Base-by-base conservation (phyloP, 2,113 vertebrate genomes). In the Okapia johnstoni region DNA sequence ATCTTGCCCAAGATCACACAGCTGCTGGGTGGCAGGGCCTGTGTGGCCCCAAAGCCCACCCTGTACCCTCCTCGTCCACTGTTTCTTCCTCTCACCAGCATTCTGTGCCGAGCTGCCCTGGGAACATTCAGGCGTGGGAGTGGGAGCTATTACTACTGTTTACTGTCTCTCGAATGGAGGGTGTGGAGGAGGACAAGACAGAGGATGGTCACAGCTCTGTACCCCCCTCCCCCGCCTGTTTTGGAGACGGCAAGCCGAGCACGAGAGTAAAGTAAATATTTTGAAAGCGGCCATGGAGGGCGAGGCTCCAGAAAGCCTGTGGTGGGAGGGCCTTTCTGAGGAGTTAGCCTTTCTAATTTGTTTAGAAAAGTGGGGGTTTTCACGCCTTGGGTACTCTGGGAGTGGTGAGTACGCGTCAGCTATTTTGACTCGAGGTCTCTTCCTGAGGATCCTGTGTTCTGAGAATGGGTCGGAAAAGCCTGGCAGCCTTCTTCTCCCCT, bases 91-190 rank as follows among this genome's bases (percentile, higher is more conserved):
- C 52, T 61, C 54, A 11, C 30, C 76, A 70, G 63, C 33, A 43
- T 43, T 21, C 50, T 30, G 19, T 54, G 17, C 12, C 36, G 19
- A 12, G 23, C 28, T 2, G 4, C 6, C 4, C 15, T 17, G 3
- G 52, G 86, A 84, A 3, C 92, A 8, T 17, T 0, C 1, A 10
- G 46, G 26, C 4, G 0, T 1, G 1, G 25, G 81, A 48, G 1
- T 1, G 0, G 5, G 76, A 40, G 55, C 28, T 0, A 12, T n/a
- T 28, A 7, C 3, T 21, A 15, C 57, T 85, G 30, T 52, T 36
- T 5, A n/a, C 33, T 6, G 14, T 6, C 9, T 5, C 77, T 48
- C 1, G 0, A 21, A 25, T 58, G 46, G 21, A 16, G 40, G 8
- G 2, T 14, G 10, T 17, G 12, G 21, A 10, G 60, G 63, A 17